A percentile compares a stretch with the other conserved stretches of the same genome.
These are phyloP conservation scores for Florisuga fusca DNA, from an alignment of 2,797 vertebrate species.

Conservation along the genomic window DNA sequence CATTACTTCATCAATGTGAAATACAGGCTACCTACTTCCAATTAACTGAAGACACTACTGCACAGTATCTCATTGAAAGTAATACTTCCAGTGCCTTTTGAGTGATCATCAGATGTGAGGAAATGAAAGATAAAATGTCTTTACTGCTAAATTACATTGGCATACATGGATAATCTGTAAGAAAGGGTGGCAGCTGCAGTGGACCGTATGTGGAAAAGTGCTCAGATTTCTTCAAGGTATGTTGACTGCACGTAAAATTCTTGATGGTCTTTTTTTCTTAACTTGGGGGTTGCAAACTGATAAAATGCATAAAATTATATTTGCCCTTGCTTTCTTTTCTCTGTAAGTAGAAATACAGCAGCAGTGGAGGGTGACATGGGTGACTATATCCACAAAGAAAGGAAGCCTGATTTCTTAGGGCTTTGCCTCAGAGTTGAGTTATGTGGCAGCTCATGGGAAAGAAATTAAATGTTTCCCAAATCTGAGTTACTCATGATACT, in stretches of 20 bases:
- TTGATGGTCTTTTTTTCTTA: not conserved
- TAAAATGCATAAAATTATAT: not conserved
- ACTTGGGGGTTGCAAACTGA: not conserved
- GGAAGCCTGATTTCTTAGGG: not conserved
- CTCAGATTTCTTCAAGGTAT: not conserved
- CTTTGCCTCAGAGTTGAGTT: not conserved
- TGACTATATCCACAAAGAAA: not conserved
- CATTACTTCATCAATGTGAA: no score
- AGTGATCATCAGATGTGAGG: not conserved
- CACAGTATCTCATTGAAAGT: no score
- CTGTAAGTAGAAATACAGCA: not conserved
- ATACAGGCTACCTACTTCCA: no score
- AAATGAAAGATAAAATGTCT: not conserved
- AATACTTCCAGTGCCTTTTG: not conserved
- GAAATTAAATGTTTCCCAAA: not conserved
- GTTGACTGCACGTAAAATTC: not conserved
- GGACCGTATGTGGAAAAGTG: not conserved
- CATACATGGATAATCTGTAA: not conserved
- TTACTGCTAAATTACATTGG: not conserved
- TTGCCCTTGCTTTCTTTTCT: not conserved
- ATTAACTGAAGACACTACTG: no score
- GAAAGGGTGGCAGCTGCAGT: not conserved
- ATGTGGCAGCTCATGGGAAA: not conserved
- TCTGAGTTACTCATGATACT: not conserved
- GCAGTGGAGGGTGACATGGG: not conserved